A percentile compares a stretch with the other conserved stretches of the same genome.
phyloP scores from a whole-genome alignment of 1,140 invertebrate genomes.

The Trichomalopsis sarcophagae region DNA sequence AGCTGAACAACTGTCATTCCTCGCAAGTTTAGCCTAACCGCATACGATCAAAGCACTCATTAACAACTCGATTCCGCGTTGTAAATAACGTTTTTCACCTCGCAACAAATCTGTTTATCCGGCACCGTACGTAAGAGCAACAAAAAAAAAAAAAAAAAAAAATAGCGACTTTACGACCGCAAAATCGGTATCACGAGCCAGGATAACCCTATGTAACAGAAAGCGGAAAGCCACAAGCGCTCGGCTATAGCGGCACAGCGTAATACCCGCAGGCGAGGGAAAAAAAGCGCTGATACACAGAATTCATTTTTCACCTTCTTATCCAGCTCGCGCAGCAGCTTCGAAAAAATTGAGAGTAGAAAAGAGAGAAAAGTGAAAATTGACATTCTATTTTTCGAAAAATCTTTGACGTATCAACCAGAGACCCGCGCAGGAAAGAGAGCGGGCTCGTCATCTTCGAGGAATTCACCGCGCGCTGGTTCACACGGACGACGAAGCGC shows the following conservation, averaged over 20 bases:
- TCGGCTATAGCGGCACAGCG: not conserved
- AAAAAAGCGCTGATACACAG: not conserved
- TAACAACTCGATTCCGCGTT: not conserved
- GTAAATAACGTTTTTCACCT: not conserved
- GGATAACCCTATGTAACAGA: not conserved
- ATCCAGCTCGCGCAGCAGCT: not conserved
- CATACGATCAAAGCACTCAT: not conserved
- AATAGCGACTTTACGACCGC: not conserved
- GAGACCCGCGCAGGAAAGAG: not conserved
- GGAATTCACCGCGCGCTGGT: constrained; percentile 28
- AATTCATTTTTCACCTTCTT: not conserved
- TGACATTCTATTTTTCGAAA: constrained; percentile 21
- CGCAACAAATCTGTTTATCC: not conserved
- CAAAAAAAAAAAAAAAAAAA: not conserved
- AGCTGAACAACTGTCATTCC: not conserved
- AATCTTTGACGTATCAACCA: constrained; percentile 42
- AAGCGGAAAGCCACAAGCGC: not conserved
- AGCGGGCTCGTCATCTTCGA: constrained; percentile 43
- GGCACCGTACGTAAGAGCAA: not conserved
- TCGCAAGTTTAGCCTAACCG: not conserved
- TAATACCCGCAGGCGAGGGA: not conserved
- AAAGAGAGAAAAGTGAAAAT: not conserved
- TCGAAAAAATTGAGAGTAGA: constrained; percentile 11
- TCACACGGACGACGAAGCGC: not conserved
- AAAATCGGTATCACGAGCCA: not conserved